Percentiles rank a stretch among this genome's conserved stretches.
These are phyloP conservation scores for Hermetia illucens DNA, from an alignment of 1,140 invertebrate species.

Conservation along the genomic window DNA sequence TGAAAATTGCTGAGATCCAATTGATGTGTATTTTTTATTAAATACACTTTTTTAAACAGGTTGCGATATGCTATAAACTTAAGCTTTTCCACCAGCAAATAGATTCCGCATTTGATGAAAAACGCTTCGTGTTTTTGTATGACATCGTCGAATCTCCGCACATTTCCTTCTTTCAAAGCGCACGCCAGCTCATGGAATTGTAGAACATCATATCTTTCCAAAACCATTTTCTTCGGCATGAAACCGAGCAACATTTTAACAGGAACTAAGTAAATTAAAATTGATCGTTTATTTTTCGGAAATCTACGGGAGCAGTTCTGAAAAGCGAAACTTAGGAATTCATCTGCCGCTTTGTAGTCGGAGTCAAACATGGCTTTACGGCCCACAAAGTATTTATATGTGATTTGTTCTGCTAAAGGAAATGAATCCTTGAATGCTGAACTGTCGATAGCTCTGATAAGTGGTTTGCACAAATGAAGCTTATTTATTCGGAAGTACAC, in stretches of 20 bases:
- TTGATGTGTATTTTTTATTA: slow-evolving; percentile 77
- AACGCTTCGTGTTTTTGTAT: slow-evolving; percentile 78
- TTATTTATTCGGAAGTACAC: slow-evolving; percentile 97
- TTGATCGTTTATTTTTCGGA: slow-evolving; percentile 80
- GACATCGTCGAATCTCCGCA: slow-evolving; percentile 68
- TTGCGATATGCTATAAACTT: slow-evolving; percentile 92
- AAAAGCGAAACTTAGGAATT: slow-evolving; percentile 86
- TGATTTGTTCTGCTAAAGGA: slow-evolving; percentile 73
- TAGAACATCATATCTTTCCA: slow-evolving; percentile 81
- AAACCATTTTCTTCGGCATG: slow-evolving; percentile 64
- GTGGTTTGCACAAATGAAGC: slow-evolving; percentile 88
- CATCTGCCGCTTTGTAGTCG: slow-evolving; percentile 83
- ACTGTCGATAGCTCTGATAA: slow-evolving; percentile 91
- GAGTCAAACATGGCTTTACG: slow-evolving; percentile 97
- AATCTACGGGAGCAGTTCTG: slow-evolving; percentile 72
- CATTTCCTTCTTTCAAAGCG: slow-evolving; percentile 79
- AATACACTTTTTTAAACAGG: slow-evolving; percentile 90
- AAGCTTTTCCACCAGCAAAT: slow-evolving; percentile 91
- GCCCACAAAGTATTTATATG: slow-evolving; percentile 94
- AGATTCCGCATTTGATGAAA: slow-evolving; percentile 91
- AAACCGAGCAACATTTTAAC: slow-evolving; percentile 93
- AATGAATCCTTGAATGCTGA: slow-evolving; percentile 80
- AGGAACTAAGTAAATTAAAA: slow-evolving; percentile 91
- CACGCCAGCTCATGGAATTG: slow-evolving; percentile 81
- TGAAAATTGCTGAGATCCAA: slow-evolving; percentile 76